Evolutionary conservation across 2,888 invertebrate genomes (phyloP), one percentile per base, ranked within the genome.

Genomic region (Selenia dentaria): DNA sequence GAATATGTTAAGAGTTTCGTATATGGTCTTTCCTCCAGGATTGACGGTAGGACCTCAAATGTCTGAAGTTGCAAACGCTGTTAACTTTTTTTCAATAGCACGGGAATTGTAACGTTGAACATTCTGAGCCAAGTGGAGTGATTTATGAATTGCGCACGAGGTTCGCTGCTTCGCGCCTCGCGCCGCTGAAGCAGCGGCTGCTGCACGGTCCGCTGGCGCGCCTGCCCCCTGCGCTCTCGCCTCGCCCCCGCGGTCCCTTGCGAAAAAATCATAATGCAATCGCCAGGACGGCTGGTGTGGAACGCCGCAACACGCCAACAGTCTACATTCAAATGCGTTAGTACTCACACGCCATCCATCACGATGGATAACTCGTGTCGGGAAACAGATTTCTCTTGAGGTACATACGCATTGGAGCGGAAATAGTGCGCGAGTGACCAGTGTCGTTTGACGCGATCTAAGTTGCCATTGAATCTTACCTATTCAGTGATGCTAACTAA

Each of bases 221-320:
- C 61, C 64, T 66, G 62, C 76, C 76, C 70, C 77, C 72, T 71
- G 74, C 75, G 51, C 73, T 50, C 64, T 70, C 51, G 67, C 73
- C 70, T 77, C 83, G 70, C 80, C 82, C 78, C 86, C 82, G 79
- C 79, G 78, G 80, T 83, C 88, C 87, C 87, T 89, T 88, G 89
- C 88, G 88, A 88, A 89, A 83, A 83, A 88, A 87, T 82, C 82
- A 87, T 88, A 88, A 88, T 88, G 90, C 90, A 89, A 89, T 86
- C 84, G 87, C 80, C 87, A 81, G 88, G 87, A 85, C 87, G 85
- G 88, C 69, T 81, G 85, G 83, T 76, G 88, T 88, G 86, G 88
- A 86, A 87, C 88, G 87, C 80, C 73, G 72, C 78, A 81, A 78
- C 87, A 88, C 87, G 84, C 81, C 81, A 85, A 72, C 87, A 90